Conservation (phyloP, 2,888 invertebrate species). For the Epicampocera succincta region DNA sequence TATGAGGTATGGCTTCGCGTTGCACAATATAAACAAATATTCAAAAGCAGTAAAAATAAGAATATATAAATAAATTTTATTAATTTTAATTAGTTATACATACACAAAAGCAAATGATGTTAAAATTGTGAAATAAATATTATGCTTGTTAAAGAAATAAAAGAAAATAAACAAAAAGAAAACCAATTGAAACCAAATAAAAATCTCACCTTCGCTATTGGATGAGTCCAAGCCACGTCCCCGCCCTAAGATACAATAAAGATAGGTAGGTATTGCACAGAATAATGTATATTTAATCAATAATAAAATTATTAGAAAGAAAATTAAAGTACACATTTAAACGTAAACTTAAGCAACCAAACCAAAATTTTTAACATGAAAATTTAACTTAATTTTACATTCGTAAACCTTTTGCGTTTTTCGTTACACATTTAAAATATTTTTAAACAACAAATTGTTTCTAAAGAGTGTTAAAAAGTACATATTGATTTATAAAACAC, state of each 20-base stretch:
- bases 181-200: slow-evolving; percentile 67
- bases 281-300: slow-evolving; percentile 65
- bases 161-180: slow-evolving; percentile 48
- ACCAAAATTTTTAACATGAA: slow-evolving; percentile 50
- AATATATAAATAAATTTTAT: background rate
- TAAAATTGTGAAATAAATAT: background rate
- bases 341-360: slow-evolving; percentile 50
- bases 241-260: slow-evolving; percentile 83
- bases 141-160: slow-evolving; percentile 16
- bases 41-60: background rate
- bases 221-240: slow-evolving; percentile 87
- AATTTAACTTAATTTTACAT: slow-evolving; percentile 13
- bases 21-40: background rate
- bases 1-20: background rate
- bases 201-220: slow-evolving; percentile 86
- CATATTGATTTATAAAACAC: slow-evolving; percentile 19
- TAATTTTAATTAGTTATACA: background rate
- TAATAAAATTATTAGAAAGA: slow-evolving; percentile 60
- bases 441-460: too few species aligned
- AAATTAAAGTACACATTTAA: slow-evolving; percentile 69
- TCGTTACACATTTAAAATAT: too few species aligned
- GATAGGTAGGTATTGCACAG: slow-evolving; percentile 71
- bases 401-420: slow-evolving; percentile 2
- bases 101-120: background rate
- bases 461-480: too few species aligned